Evolutionary conservation across 2,113 vertebrate genomes (phyloP).

Genomic region (Lepidothrix coronata): DNA sequence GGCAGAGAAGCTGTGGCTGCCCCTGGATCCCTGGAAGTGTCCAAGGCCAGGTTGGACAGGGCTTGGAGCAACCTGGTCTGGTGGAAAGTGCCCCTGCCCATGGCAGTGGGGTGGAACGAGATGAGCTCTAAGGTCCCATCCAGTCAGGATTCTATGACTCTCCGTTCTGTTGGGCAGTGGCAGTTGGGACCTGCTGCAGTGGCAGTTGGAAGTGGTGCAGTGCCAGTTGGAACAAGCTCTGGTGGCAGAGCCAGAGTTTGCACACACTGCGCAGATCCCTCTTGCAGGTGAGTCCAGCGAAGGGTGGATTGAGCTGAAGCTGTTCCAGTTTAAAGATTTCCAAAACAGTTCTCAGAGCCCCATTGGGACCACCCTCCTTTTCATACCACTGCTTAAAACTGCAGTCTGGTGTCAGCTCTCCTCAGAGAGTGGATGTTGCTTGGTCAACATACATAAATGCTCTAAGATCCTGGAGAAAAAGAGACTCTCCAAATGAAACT

Average conservation of each 20-base stretch:
- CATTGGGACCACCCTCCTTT: not conserved
- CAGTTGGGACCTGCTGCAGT: not conserved
- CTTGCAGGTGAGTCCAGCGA: not conserved
- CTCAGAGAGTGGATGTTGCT: not conserved
- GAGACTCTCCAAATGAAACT: not conserved
- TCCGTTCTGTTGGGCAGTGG: not conserved
- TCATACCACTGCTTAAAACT: not conserved
- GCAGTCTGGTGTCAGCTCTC: not conserved
- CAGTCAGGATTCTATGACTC: not conserved
- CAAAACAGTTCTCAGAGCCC: not conserved
- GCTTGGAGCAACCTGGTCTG: fast-evolving
- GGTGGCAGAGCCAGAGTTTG: not conserved
- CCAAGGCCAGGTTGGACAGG: fast-evolving
- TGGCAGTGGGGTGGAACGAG: not conserved
- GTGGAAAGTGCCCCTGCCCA: not conserved
- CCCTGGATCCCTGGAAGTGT: not conserved
- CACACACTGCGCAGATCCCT: not conserved
- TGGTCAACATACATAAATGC: not conserved
- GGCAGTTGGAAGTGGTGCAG: not conserved
- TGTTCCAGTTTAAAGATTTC: not conserved
- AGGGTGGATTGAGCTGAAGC: not conserved
- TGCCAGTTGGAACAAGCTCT: not conserved
- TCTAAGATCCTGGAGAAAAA: not conserved
- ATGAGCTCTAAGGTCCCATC: not conserved
- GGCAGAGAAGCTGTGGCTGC: not conserved